Evolutionary conservation across 1,140 invertebrate genomes (phyloP), one percentile per base, ranked within the genome.

Genomic region (Bombus haemorrhoidalis): DNA sequence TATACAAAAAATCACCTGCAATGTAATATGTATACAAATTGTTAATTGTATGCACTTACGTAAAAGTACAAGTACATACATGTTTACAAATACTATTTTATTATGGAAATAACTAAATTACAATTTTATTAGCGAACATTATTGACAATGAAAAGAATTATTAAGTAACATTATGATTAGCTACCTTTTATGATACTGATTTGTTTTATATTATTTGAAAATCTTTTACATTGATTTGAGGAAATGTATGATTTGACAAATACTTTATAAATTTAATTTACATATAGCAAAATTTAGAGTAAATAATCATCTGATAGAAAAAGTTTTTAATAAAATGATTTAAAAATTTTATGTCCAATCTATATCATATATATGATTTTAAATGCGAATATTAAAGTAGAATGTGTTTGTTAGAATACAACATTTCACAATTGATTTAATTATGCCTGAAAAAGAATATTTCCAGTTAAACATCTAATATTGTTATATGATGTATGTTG

Each of bases 1-100:
- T 80, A 43, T 80, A 72, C 13, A 41, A 72, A 86, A 83, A 64
- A 86, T 41, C 85, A 86, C 81, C 81, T 86, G 81, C 41, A 77
- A 78, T 75, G 32, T 72, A 76, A 53, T 34, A 59, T 73, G 57
- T 81, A 47, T 69, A 69, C 37, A 76, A 28, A 83, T 37, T 18
- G 25, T 62, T 39, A 73, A 80, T 12, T 78, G 39, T 64, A 83
- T 53, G 53, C 34, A 62, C 34, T 83, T 78, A 59, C 41, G 43
- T 39, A 71, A 83, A 81, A 47, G 18, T 83, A 76, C 64, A 86
- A 41, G 73, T 76, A 69, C 64, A 69, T 71, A 83, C 47, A 82
- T 39, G 73, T 83, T 83, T 76, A 72, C 68, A 75, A 83, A 57
- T 71, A 81, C 3, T 86, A 82, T 82, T 86, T 68, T 75, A 84